Conservation (phyloP, 2,113 vertebrate genomes). For the Phaetusa simplex region DNA sequence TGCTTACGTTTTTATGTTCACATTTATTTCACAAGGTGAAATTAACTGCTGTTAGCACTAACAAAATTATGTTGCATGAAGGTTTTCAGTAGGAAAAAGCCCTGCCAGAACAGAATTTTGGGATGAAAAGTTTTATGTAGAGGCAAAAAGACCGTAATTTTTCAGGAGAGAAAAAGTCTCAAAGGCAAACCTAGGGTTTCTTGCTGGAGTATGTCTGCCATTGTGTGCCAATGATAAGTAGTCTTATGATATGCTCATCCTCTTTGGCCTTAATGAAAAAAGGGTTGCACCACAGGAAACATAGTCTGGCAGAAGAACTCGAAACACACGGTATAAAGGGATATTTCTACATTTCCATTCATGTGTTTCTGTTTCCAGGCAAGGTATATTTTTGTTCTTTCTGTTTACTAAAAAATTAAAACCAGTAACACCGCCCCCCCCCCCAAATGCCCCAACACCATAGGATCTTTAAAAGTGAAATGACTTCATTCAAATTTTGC, state of each 20-base stretch:
- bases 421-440: background rate
- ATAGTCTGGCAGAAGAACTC: fast-evolving
- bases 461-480: background rate
- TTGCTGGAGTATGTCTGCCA: background rate
- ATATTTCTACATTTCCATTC: background rate
- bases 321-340: background rate
- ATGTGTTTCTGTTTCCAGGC: background rate
- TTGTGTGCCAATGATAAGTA: background rate
- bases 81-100: background rate
- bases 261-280: background rate
- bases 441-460: background rate
- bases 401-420: background rate
- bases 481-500: background rate
- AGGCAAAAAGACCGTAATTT: background rate
- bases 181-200: background rate
- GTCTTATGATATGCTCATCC: background rate
- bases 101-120: background rate
- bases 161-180: background rate
- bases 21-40: constrained; percentile 33
- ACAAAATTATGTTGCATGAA: background rate
- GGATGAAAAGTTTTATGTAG: background rate
- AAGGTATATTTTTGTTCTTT: background rate
- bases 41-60: background rate
- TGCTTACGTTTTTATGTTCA: constrained; percentile 7
- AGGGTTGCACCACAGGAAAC: background rate